These are phyloP conservation scores for Myotis vivesi DNA, from an alignment of 2,797 vertebrate species.

Conservation along the genomic window DNA sequence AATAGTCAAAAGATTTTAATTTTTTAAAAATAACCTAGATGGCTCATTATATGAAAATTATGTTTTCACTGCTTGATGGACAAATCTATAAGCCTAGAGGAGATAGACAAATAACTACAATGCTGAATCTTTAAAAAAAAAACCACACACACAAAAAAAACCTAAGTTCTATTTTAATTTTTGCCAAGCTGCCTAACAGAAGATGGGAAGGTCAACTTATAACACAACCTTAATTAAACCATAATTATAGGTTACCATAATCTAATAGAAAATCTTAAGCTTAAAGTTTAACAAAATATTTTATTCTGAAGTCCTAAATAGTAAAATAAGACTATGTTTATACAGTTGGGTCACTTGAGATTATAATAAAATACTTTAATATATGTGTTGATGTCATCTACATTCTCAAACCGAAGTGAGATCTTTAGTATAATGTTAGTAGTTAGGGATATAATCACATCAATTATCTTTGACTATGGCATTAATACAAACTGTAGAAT, in stretches of 20 bases:
- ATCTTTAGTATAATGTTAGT: not conserved
- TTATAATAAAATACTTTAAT: constrained; percentile 22
- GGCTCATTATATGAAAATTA: not conserved
- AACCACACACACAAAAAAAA: not conserved
- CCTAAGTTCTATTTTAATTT: constrained; percentile 17
- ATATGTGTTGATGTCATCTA: not conserved
- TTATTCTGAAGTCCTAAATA: not conserved
- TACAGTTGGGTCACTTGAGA: not conserved
- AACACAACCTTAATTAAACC: not conserved
- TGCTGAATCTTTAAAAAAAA: not conserved
- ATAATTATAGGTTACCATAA: not conserved
- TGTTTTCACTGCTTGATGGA: not conserved
- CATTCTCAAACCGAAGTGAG: not conserved
- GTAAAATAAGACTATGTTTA: not conserved
- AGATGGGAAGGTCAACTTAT: not conserved
- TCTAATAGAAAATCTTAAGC: not conserved
- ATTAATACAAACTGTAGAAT: not conserved
- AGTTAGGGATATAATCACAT: not conserved
- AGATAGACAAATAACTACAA: not conserved
- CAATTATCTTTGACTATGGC: constrained; percentile 16
- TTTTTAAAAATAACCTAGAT: not conserved
- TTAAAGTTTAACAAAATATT: constrained; percentile 32
- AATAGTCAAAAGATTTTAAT: not conserved
- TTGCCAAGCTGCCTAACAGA: not conserved
- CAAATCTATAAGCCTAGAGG: not conserved